phyloP scores from a whole-genome alignment of 1,140 invertebrate species.

The Bombus confusus region DNA sequence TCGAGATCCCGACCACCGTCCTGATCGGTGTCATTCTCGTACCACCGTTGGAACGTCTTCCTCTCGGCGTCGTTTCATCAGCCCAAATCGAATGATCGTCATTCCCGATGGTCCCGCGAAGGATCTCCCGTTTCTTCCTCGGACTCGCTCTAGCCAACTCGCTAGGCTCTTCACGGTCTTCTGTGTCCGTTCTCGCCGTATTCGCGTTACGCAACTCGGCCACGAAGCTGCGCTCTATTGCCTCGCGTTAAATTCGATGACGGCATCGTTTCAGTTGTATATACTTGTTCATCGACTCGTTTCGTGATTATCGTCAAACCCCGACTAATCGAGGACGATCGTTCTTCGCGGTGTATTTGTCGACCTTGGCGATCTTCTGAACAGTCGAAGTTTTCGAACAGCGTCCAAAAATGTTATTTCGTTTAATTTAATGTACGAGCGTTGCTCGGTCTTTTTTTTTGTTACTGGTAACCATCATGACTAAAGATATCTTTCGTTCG shows the following conservation, averaged over 20 bases:
- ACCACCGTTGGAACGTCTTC: slow-evolving; percentile 45
- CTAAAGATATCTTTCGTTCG: too few relatives aligned
- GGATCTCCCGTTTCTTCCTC: not conserved
- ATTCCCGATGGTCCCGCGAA: slow-evolving; percentile 48
- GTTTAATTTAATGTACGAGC: not conserved
- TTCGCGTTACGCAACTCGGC: slow-evolving; percentile 52
- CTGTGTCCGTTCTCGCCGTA: not conserved
- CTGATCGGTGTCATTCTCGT: slow-evolving; percentile 65
- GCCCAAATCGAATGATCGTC: slow-evolving; percentile 21
- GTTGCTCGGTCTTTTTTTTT: too few relatives aligned
- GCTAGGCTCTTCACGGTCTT: not conserved
- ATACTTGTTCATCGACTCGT: not conserved
- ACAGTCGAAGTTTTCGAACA: not conserved
- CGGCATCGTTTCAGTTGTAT: not conserved
- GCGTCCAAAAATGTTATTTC: not conserved
- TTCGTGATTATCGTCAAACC: not conserved
- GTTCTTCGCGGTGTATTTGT: not conserved
- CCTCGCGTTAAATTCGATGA: slow-evolving; percentile 18
- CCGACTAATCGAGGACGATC: not conserved
- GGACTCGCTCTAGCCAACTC: not conserved
- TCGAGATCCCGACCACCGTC: slow-evolving; percentile 63
- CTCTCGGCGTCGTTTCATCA: slow-evolving; percentile 52
- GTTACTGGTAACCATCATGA: too few relatives aligned
- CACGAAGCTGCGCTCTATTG: slow-evolving; percentile 15
- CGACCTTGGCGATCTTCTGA: not conserved